Evolutionary conservation across 2,113 vertebrate species (phyloP).

Genomic region (Tursiops truncatus): DNA sequence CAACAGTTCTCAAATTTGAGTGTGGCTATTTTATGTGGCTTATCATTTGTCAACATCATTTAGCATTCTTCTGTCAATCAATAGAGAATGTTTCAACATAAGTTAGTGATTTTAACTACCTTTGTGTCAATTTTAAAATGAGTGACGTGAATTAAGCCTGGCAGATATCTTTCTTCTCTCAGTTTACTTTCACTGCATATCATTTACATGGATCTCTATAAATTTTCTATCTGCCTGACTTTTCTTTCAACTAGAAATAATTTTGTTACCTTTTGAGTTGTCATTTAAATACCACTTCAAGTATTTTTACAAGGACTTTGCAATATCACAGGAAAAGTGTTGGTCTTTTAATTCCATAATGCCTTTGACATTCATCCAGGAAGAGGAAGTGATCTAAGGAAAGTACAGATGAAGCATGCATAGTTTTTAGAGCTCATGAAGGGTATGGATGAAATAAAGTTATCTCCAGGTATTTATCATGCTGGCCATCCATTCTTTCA

Average conservation of each 20-base stretch:
- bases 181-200: background rate
- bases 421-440: background rate
- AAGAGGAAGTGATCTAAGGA: slow-evolving; percentile 14
- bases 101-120: background rate
- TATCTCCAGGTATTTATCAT: background rate
- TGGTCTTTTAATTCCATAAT: background rate
- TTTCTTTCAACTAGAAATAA: background rate
- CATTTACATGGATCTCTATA: background rate
- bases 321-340: slow-evolving; percentile 56
- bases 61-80: background rate
- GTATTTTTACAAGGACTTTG: slow-evolving; percentile 36
- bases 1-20: background rate
- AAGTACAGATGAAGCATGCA: background rate
- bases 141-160: background rate
- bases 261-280: slow-evolving; percentile 11
- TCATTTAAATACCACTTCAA: background rate
- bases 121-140: slow-evolving; percentile 41
- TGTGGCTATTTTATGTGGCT: background rate
- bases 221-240: background rate
- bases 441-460: background rate
- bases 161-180: background rate
- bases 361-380: background rate
- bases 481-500: background rate
- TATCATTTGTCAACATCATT: background rate
- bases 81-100: background rate